Conservation (phyloP, 1,140 invertebrate genomes). For the Drosophila kanapiae region DNA sequence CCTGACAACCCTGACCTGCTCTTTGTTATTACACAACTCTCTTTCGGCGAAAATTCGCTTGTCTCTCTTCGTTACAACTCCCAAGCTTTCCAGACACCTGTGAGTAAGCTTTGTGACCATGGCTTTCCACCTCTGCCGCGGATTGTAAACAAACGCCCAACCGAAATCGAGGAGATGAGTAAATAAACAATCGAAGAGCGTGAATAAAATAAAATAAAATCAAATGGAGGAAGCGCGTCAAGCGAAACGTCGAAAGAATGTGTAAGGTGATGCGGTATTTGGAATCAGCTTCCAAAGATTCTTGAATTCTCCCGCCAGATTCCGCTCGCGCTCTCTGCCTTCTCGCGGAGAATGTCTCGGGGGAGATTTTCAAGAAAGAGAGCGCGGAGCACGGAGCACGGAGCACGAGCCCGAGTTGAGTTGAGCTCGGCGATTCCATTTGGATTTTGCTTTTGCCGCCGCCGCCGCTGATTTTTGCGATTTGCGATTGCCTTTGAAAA, state of each 20-base stretch:
- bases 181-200: slow-evolving; percentile 63
- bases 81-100: slow-evolving; percentile 63
- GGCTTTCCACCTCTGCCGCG: slow-evolving; percentile 31
- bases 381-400: slow-evolving; percentile 1
- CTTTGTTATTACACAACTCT: background rate
- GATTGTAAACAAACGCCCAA: slow-evolving; percentile 59
- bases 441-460: slow-evolving; percentile 34
- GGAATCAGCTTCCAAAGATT: slow-evolving; percentile 17
- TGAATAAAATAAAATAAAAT: slow-evolving; percentile 44
- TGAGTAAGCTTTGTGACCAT: slow-evolving; percentile 49
- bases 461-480: slow-evolving; percentile 28
- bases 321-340: background rate
- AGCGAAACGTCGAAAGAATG: slow-evolving; percentile 20
- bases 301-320: slow-evolving; percentile 11
- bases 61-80: slow-evolving; percentile 53
- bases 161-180: slow-evolving; percentile 40
- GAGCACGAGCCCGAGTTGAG: slow-evolving; percentile 39
- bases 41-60: background rate
- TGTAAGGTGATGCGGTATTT: slow-evolving; percentile 21
- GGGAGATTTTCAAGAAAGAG: slow-evolving; percentile 2
- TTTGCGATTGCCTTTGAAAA: slow-evolving; percentile 46
- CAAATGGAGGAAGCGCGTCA: slow-evolving; percentile 61
- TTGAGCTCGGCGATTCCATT: slow-evolving; percentile 43
- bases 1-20: slow-evolving; percentile 50
- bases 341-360: background rate